Evolutionary conservation across 2,888 invertebrate species (phyloP), one percentile per base, ranked within the genome.

Genomic region (Hirtodrosophila alboralis): DNA sequence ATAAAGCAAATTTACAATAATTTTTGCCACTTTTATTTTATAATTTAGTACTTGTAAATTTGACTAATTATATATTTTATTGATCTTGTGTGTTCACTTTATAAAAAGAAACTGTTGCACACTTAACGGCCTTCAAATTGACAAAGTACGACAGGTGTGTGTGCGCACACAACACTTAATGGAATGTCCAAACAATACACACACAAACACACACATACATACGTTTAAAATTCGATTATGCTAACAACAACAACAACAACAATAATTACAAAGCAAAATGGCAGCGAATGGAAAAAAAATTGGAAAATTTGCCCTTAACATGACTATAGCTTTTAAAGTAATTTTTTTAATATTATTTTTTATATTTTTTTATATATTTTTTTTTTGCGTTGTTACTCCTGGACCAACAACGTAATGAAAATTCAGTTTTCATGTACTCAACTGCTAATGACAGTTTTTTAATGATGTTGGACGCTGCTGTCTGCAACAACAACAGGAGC

Each of bases 361-460:
- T n/a, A n/a, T n/a, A n/a, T n/a, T n/a, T n/a, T n/a, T n/a, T 60
- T 67, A 26, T 10, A 14, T 63, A 54, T 64, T 49, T 44, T 33
- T 40, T 14, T 38, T 38, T 59, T 45, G 23, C 40, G 33, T 14
- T 44, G 33, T 14, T 53, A 41, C 45, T 44, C 43, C 34, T 48
- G 43, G 38, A 53, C 68, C 45, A 56, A 30, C 63, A 61, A 54
- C 78, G 76, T 78, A 84, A 83, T 84, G 75, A 74, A 84, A 84
- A 84, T 86, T 86, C 83, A 75, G 84, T 77, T 86, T 86, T 65
- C 84, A 75, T 84, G 79, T 83, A 79, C 76, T 68, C 79, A 74
- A 70, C 86, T 84, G 84, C 86, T 84, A 86, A 86, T 84, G 84
- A 84, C 84, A 84, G 80, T 84, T 84, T 84, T 84, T 83, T 81